Evolutionary conservation across 1,140 invertebrate genomes (phyloP), one percentile per base, ranked within the genome.

Genomic region (Danaus plexippus): DNA sequence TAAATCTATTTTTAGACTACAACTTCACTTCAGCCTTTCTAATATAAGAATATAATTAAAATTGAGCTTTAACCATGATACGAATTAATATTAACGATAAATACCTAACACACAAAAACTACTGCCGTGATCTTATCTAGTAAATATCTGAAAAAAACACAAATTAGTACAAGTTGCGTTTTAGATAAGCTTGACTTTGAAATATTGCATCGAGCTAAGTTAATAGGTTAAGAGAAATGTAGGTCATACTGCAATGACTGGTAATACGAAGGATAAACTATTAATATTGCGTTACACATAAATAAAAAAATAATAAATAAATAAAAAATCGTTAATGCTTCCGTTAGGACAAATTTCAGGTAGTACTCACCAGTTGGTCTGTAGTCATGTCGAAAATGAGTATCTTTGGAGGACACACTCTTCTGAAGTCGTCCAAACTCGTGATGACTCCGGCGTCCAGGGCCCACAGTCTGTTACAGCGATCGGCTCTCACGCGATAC

Each of bases 401-500:
- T 13, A 95, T 88, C 84, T 95, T 95, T 0, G 94, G 94, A 0
- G 92, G 91, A 71, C 94, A 96, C 11, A 92, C 90, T 7, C 91
- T 87, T 11, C 88, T 89, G 81, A 92, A 95, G 66, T 94, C 91
- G 54, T 94, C 93, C 11, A 95, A 73, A 0, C 92, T 94, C 9
- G 92, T 92, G 53, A 91, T 89, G 0, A 95, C 88, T 0, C 94
- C 94, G 12, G 91, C 90, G 73, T 92, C 90, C 11, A 94, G 68
- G 1, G 93, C 90, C 94, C 94, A 95, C 1, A 96, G 74, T 18
- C 94, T 86, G 71, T 94, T 92, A 76, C 94, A 96, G 7, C 90
- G 89, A 69, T 95, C 94, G 3, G 90, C 75, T 4, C 91, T 88
- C 1, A 92, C 84, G 7, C 94, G 88, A 77, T 95, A 95, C 3